A percentile compares a stretch with the other conserved stretches of the same genome.
These are phyloP conservation scores for Zoanthus gigantus DNA, from an alignment of 92 coral and sea anemone genomes.

Conservation along the genomic window DNA sequence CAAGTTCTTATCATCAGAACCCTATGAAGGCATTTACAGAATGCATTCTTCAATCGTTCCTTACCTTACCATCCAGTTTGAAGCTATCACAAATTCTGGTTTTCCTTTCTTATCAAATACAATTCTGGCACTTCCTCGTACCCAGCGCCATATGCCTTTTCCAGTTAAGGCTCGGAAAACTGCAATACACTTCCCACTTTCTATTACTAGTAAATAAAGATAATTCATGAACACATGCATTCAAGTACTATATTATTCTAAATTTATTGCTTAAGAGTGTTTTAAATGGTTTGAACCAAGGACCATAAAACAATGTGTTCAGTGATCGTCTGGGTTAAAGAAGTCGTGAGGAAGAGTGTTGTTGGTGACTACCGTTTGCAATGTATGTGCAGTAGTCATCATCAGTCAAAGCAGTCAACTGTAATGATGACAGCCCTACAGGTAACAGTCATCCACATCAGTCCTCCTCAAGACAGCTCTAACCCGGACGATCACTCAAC, in stretches of 20 bases:
- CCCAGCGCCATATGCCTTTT: conserved; percentile 78
- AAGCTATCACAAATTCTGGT: conserved; percentile 61
- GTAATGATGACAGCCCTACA: too few species aligned
- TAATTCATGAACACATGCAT: not conserved
- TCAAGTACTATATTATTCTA: not conserved
- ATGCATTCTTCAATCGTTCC: not conserved
- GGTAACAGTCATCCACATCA: too few species aligned
- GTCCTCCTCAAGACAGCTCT: too few species aligned
- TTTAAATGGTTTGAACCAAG: too few species aligned
- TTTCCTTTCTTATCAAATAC: conserved; percentile 56
- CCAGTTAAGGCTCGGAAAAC: conserved; percentile 78
- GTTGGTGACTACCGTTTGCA: too few species aligned
- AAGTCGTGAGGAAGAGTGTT: not conserved
- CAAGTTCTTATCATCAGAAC: not conserved
- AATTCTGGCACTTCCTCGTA: conserved; percentile 76
- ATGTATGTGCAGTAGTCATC: too few species aligned
- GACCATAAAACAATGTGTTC: too few species aligned
- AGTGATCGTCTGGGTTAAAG: too few species aligned
- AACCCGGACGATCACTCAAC: too few species aligned
- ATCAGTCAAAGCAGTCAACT: too few species aligned
- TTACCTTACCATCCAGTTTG: conserved; percentile 68
- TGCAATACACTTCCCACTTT: conserved; percentile 44
- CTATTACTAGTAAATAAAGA: conserved; percentile 41
- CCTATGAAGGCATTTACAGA: not conserved
- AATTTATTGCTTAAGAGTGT: too few species aligned